phyloP scores from a whole-genome alignment of 2,888 invertebrate species.

The Amphipoea oculea region DNA sequence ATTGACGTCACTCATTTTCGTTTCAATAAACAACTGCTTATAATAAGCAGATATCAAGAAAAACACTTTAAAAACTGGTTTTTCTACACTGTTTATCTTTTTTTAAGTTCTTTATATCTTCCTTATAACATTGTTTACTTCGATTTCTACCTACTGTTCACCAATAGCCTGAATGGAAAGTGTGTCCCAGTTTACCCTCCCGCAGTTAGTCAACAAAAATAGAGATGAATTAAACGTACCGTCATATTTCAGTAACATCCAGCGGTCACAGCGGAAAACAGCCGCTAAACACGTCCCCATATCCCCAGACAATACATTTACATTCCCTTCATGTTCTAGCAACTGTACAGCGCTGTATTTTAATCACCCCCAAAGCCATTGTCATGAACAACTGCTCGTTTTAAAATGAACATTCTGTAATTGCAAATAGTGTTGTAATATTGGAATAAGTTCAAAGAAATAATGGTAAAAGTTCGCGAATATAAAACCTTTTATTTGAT shows the following conservation, averaged over 20 bases:
- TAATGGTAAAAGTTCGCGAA: neutral
- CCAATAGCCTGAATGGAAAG: neutral
- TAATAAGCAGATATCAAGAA: constrained; percentile 5
- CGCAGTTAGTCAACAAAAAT: constrained; percentile 9
- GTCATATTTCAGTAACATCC: constrained; percentile 23
- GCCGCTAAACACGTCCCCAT: constrained; percentile 22
- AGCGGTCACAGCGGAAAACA: constrained; percentile 24
- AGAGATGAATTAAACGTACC: neutral
- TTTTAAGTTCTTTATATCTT: constrained; percentile 1
- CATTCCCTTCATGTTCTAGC: constrained; percentile 45
- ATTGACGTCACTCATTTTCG: constrained; percentile 23
- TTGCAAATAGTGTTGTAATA: constrained; percentile 19
- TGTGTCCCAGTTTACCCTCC: neutral
- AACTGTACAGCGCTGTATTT: constrained; percentile 51
- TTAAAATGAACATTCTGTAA: constrained; percentile 19
- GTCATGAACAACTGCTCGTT: constrained; percentile 26
- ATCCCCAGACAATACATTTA: constrained; percentile 39
- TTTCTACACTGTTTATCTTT: neutral
- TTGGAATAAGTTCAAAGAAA: constrained; percentile 10
- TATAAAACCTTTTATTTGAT: neutral
- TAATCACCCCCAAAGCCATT: constrained; percentile 30
- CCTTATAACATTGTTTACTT: neutral
- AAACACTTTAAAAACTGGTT: constrained; percentile 24
- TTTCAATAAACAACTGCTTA: constrained; percentile 11
- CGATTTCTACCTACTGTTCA: neutral